Evolutionary conservation across 2,888 invertebrate genomes (phyloP).

Genomic region (Dryobotodes eremita): DNA sequence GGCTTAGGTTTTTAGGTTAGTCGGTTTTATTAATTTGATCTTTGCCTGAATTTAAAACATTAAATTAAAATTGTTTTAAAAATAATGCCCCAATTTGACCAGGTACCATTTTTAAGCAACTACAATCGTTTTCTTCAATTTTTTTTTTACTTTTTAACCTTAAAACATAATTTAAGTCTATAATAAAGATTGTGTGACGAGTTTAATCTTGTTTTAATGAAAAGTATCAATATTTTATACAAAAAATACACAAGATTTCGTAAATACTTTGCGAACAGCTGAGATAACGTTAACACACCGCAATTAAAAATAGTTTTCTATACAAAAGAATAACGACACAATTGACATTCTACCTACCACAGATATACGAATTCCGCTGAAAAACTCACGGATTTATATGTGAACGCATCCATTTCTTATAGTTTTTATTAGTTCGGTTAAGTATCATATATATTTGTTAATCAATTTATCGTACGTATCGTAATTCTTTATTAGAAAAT

Average conservation of each 20-base stretch:
- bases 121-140: background rate
- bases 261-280: slow-evolving; percentile 31
- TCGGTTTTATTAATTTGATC: background rate
- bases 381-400: background rate
- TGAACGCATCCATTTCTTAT: background rate
- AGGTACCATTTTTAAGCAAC: background rate
- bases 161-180: background rate
- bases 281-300: slow-evolving; percentile 20
- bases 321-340: slow-evolving; percentile 17
- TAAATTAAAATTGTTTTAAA: no score
- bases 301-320: slow-evolving; percentile 31
- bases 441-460: background rate
- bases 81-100: no score
- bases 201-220: no score
- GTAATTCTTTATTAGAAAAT: background rate
- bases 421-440: background rate
- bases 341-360: slow-evolving; percentile 33
- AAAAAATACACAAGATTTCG: slow-evolving; percentile 55
- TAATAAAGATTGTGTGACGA: background rate
- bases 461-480: background rate
- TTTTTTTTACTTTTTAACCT: background rate
- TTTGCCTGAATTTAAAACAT: background rate
- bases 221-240: background rate
- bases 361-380: slow-evolving; percentile 5
- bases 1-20: slow-evolving; percentile 1